phyloP scores from a whole-genome alignment of 2,113 vertebrate genomes.

The Albula glossodonta region DNA sequence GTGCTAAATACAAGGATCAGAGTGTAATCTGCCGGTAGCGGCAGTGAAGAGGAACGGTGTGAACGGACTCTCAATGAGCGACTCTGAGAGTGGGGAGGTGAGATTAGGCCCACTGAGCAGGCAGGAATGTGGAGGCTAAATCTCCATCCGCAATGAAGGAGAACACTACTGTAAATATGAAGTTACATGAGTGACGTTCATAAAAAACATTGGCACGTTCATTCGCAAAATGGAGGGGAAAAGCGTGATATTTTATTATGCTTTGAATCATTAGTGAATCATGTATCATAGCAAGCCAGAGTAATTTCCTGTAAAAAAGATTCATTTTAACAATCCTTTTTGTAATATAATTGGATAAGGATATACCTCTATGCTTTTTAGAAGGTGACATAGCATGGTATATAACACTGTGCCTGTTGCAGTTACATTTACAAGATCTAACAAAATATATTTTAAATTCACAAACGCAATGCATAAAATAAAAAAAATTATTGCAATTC shows the following conservation, averaged over 20 bases:
- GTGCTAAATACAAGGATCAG: conserved; percentile 10
- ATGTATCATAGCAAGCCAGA: too few species aligned
- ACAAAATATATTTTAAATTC: too few species aligned
- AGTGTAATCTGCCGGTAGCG: conserved; percentile 9
- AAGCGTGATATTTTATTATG: neutral
- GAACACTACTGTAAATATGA: neutral
- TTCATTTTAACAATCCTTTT: too few species aligned
- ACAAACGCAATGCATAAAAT: too few species aligned
- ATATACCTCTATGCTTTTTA: too few species aligned
- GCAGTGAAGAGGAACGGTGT: neutral
- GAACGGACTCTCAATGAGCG: conserved; percentile 28
- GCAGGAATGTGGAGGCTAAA: neutral
- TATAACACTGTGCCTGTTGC: neutral
- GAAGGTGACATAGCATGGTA: neutral
- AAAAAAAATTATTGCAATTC: too few species aligned
- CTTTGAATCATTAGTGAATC: too few species aligned
- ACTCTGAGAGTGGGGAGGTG: conserved; percentile 2
- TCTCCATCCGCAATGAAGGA: neutral
- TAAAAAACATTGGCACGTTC: neutral
- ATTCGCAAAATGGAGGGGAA: neutral
- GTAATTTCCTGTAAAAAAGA: too few species aligned
- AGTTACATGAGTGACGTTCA: neutral
- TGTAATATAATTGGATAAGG: too few species aligned
- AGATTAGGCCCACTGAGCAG: conserved; percentile 1
- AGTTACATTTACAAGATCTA: too few species aligned